Evolutionary conservation across 2,888 invertebrate species (phyloP), one percentile per base, ranked within the genome.

Genomic region (Calameuta pallipes): DNA sequence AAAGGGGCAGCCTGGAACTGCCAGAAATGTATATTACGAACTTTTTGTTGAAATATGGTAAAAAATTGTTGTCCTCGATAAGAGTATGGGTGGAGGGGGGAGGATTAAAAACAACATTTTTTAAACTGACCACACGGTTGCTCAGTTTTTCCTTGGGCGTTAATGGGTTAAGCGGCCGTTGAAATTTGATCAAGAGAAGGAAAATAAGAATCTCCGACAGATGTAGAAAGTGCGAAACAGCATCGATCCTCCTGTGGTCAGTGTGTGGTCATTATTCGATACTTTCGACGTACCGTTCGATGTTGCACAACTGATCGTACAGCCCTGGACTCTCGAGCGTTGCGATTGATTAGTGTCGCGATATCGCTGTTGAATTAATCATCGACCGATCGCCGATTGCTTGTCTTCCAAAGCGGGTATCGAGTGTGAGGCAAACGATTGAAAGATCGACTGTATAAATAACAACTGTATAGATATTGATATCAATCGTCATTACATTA

Each of bases 201-300:
- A 56, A 56, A 56, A 56, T 56, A 56, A 56, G 56, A 9, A 56
- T 56, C 56, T 56, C 56, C 23, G 23, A 2, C 23, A 23, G 23
- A 9, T 23, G 23, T 56, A 56, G 56, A 56, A 56, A 56, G 56
- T 56, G 9, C 56, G 56, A 56, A 23, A 56, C 56, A 56, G 23
- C 56, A 23, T 56, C 56, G 56, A 56, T 56, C 56, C 56, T 23
- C 56, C 56, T 56, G 56, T 23, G 56, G 56, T 56, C 13, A 34
- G 71, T 33, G 71, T 31, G 71, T 34, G 71, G 71, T 71, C 71
- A 71, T 71, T 34, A 71, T 71, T 71, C 71, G 71, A 71, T 71
- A 71, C 71, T 71, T 71, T 71, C 71, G 71, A 71, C 71, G 71
- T 31, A 31, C 15, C 71, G 71, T 34, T 71, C 71, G 71, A 33